A percentile compares a stretch with the other conserved stretches of the same genome.
These are phyloP conservation scores for Aselliscus stoliczkanus DNA, from an alignment of 2,797 vertebrate genomes.

Conservation along the genomic window DNA sequence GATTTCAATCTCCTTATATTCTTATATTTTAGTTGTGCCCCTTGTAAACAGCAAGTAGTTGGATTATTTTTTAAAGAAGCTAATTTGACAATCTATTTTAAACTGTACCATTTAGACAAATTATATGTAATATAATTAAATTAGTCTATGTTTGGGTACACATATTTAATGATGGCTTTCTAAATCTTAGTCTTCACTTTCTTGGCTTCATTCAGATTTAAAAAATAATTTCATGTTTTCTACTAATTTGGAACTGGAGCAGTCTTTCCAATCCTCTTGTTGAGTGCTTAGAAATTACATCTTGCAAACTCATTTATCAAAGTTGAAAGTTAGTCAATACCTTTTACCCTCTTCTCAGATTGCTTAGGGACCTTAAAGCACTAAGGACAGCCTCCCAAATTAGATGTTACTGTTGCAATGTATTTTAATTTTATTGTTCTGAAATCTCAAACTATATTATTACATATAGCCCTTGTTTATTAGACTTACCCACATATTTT, in stretches of 20 bases:
- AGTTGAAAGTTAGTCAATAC: neutral
- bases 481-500: neutral
- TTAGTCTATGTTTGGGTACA: neutral
- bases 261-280: neutral
- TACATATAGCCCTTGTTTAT: neutral
- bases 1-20: neutral
- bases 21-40: neutral
- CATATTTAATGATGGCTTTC: neutral
- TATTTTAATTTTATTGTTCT: neutral
- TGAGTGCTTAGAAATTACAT: neutral
- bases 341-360: neutral
- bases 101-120: neutral
- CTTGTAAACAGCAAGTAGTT: neutral
- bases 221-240: neutral
- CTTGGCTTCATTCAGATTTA: neutral
- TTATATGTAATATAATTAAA: conserved; percentile 6
- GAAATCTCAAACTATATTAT: neutral
- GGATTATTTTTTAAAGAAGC: neutral
- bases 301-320: neutral
- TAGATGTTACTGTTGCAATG: neutral
- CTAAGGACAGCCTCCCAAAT: neutral
- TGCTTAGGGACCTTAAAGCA: neutral
- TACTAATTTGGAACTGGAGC: neutral
- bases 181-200: neutral
- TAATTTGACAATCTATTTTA: neutral